Evolutionary conservation across 2,888 invertebrate genomes (phyloP).

Genomic region (Eulithis testata): DNA sequence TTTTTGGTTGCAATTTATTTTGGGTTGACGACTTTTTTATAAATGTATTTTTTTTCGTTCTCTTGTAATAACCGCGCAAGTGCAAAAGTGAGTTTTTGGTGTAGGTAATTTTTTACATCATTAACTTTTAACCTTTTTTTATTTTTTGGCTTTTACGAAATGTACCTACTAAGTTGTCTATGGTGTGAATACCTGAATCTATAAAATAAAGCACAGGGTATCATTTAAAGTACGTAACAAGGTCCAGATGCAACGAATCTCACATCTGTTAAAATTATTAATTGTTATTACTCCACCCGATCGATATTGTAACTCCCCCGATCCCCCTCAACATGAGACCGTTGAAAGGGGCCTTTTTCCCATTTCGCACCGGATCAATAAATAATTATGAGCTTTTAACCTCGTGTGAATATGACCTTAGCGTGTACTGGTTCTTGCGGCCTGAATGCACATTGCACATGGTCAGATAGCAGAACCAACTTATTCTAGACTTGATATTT

Average conservation of each 20-base stretch:
- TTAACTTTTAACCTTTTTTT: no score
- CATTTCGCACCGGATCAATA: conserved; percentile 74
- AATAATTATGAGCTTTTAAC: conserved; percentile 63
- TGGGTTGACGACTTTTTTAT: no score
- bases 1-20: no score
- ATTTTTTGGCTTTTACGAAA: no score
- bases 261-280: conserved; percentile 45
- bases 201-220: no score
- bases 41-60: no score
- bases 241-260: conserved; percentile 35
- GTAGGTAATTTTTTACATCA: no score
- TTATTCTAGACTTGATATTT: conserved; percentile 16
- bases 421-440: conserved; percentile 46
- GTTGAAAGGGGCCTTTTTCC: conserved; percentile 63
- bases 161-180: no score
- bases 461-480: conserved; percentile 37
- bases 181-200: no score
- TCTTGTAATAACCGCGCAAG: neutral
- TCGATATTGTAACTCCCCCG: conserved; percentile 46
- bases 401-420: conserved; percentile 74
- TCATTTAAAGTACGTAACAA: conserved; percentile 1
- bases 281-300: conserved; percentile 46
- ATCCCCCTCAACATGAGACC: conserved; percentile 11
- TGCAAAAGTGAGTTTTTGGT: neutral
- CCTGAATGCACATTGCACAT: conserved; percentile 29